Base-by-base conservation (phyloP, 92 coral and sea anemone genomes). In the Hydrozoanthus gracilis region DNA sequence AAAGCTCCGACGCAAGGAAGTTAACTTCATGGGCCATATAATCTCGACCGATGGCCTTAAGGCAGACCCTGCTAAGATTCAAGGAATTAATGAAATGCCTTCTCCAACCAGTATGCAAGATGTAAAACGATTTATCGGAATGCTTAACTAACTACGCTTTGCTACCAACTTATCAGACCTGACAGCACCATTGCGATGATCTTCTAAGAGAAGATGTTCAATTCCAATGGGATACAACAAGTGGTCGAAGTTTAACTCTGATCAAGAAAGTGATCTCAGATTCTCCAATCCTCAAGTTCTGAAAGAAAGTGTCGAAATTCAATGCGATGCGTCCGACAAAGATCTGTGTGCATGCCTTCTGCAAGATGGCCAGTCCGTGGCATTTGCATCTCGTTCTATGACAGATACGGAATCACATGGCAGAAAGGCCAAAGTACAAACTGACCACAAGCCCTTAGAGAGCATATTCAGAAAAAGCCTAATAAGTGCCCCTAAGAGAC, bases 21-120 rank as follows among this genome's bases (percentile, higher is more conserved):
- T 78, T n/a, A 35, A 45, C 44, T 65, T 87, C 47, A 87, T 87
- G 89, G 89, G 89, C 4, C 89, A 87, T 51, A 35, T 76, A 20
- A 77, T 27, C 39, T 27, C 39, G 39, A 27, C 39, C 39, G 39
- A 27, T 27, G 39, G 39, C 39, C 39, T 27, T 27, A 27, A 27
- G 2, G 2, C 39, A 27, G 39, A 27, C 39, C 39, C 39, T 27
- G 39, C 39, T 27, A 27, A 27, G 39, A 27, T 27, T 27, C 39
- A 27, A 27, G 39, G 39, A 27, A 27, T 27, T 2, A 27, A 27
- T 2, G 39, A 27, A 27, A 0, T 27, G 39, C 39, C 39, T 27
- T 27, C 39, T 27, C 39, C 39, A 27, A 27, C 39, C 39, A 0
- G 39, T 27, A 27, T 27, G 39, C 39, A 27, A 27, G 39, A 27